Conservation (phyloP, 2,888 invertebrate genomes). For the Napeogenes inachia region DNA sequence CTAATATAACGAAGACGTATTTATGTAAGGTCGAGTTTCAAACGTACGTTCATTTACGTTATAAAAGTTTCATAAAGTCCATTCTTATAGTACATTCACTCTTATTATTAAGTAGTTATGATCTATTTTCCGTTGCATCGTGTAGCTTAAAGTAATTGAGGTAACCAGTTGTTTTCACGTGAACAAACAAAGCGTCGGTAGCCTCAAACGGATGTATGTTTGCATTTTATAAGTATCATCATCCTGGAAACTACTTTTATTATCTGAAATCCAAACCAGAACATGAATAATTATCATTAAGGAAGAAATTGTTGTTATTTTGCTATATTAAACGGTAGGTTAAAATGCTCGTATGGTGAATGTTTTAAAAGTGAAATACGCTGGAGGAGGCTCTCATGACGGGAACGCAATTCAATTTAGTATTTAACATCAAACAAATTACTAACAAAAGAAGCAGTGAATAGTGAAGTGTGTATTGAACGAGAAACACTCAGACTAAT, state of each 20-base stretch:
- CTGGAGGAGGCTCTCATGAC: not conserved
- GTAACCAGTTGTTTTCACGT: conserved; percentile 39
- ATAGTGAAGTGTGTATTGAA: conserved; percentile 45
- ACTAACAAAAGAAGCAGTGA: conserved; percentile 59
- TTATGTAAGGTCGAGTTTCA: conserved; percentile 24
- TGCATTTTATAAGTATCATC: conserved; percentile 49
- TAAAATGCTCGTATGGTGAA: not conserved
- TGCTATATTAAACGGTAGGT: no score
- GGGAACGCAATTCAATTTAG: conserved; percentile 5
- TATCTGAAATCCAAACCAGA: conserved; percentile 25
- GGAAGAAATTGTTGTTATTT: not conserved
- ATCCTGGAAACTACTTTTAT: conserved; percentile 40
- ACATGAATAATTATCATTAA: not conserved
- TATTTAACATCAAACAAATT: conserved; percentile 13
- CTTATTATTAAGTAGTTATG: not conserved
- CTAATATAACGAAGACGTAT: not conserved
- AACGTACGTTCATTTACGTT: conserved; percentile 4
- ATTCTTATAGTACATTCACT: not conserved
- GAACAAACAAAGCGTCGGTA: conserved; percentile 46
- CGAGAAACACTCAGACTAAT: conserved; percentile 47
- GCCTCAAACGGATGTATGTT: conserved; percentile 41
- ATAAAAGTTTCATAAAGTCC: not conserved
- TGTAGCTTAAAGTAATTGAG: conserved; percentile 5
- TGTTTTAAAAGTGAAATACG: not conserved
- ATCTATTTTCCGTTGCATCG: not conserved